phyloP scores from a whole-genome alignment of 2,113 vertebrate species.

The Chiloscyllium plagiosum region DNA sequence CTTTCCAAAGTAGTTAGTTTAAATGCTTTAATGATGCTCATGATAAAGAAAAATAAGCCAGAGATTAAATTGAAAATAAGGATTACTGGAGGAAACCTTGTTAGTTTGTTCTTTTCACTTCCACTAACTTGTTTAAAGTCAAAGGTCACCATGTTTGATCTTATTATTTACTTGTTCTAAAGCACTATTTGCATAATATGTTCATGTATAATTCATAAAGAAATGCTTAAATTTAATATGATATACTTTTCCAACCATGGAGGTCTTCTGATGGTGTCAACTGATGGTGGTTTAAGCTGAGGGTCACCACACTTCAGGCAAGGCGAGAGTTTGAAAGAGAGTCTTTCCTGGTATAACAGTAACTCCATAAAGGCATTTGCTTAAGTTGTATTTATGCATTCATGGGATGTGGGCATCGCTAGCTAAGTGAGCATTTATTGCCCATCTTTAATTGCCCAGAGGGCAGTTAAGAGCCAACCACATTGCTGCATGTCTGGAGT shows the following conservation, averaged over 20 bases:
- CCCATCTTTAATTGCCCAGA: too few species aligned
- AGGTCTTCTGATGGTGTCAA: too few species aligned
- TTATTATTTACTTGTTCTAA: not conserved
- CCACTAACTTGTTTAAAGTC: not conserved
- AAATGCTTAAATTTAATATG: not conserved
- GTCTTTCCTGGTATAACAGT: not conserved
- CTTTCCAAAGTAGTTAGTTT: not conserved
- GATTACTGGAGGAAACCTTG: not conserved
- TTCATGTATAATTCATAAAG: not conserved
- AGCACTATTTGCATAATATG: not conserved
- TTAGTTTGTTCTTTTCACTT: not conserved
- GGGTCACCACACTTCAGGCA: too few species aligned
- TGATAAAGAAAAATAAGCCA: not conserved
- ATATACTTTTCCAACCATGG: not conserved
- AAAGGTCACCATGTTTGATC: not conserved
- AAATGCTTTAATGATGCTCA: not conserved
- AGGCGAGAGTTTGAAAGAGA: too few species aligned
- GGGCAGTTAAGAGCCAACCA: too few species aligned
- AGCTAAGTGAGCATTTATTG: too few species aligned
- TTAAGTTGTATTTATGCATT: not conserved
- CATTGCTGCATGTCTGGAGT: too few species aligned
- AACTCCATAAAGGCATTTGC: not conserved
- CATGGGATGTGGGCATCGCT: too few species aligned
- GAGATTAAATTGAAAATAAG: not conserved
- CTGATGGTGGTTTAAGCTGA: too few species aligned